These are phyloP conservation scores for Melanargia galathea DNA, from an alignment of 2,888 invertebrate species.

Conservation along the genomic window DNA sequence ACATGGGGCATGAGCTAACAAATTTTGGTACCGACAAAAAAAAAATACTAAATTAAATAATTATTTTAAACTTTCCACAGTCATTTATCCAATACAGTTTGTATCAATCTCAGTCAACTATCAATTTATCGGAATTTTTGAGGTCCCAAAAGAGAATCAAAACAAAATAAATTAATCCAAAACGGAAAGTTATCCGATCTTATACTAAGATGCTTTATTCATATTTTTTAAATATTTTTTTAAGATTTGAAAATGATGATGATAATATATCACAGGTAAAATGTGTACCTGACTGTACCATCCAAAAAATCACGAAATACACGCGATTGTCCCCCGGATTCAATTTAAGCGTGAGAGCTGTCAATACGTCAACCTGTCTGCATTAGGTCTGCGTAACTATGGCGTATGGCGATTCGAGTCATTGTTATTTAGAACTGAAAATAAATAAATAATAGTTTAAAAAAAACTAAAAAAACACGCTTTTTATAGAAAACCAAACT, in stretches of 20 bases:
- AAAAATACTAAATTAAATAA: background rate
- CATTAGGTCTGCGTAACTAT: too few relatives aligned
- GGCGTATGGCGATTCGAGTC: background rate
- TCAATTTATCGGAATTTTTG: too few relatives aligned
- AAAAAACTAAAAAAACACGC: background rate
- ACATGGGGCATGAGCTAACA: background rate
- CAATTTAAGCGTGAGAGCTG: background rate
- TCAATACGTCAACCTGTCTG: slow-evolving; percentile 9
- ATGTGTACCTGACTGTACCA: background rate
- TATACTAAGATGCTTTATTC: too few relatives aligned
- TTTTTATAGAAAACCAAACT: background rate
- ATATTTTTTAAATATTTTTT: too few relatives aligned
- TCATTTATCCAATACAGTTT: too few relatives aligned
- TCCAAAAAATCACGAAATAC: slow-evolving; percentile 4
- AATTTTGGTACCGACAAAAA: slow-evolving; percentile 12
- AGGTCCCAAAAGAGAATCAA: too few relatives aligned
- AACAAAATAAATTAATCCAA: too few relatives aligned
- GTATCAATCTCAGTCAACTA: background rate
- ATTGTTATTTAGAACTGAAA: background rate
- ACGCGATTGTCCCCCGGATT: background rate
- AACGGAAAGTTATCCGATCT: too few relatives aligned
- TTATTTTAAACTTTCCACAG: too few relatives aligned
- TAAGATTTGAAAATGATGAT: background rate
- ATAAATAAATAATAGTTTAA: background rate
- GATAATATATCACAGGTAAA: background rate